Conservation (phyloP, 2,113 vertebrate species). For the Megatriorchis doriae region DNA sequence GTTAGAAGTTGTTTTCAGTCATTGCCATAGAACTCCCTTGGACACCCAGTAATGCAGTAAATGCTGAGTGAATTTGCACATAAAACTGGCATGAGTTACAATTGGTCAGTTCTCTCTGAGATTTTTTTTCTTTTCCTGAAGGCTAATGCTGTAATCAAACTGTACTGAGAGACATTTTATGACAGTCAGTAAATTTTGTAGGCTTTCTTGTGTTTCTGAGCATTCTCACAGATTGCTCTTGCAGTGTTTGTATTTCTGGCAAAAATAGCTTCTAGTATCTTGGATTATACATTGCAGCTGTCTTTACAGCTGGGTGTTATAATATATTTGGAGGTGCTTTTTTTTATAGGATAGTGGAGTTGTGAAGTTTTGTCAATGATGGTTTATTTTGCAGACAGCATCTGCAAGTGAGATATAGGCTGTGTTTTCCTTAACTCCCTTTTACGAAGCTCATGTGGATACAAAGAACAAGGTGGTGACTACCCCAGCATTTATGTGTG, state of each 20-base stretch:
- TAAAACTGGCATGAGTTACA: neutral
- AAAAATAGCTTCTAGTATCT: neutral
- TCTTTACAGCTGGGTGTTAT: neutral
- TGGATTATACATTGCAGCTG: neutral
- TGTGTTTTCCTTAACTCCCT: slow-evolving; percentile 58
- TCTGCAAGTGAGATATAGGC: neutral
- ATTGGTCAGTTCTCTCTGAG: neutral
- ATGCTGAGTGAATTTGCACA: neutral
- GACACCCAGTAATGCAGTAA: neutral
- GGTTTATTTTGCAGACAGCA: neutral
- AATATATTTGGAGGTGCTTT: neutral
- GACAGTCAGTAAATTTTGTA: neutral
- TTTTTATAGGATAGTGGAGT: neutral
- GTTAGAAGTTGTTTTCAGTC: neutral
- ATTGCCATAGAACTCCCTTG: neutral
- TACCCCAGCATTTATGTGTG: slow-evolving; percentile 88
- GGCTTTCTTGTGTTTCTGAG: neutral
- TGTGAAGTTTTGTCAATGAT: neutral
- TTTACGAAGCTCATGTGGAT: slow-evolving; percentile 84
- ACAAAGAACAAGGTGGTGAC: slow-evolving; percentile 82
- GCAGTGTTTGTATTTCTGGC: neutral
- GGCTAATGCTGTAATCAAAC: neutral
- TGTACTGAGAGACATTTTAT: neutral
- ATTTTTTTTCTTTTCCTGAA: neutral
- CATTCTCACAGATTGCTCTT: neutral